These are phyloP conservation scores for Odocoileus virginianus DNA, from an alignment of 2,113 vertebrate species.

Conservation along the genomic window DNA sequence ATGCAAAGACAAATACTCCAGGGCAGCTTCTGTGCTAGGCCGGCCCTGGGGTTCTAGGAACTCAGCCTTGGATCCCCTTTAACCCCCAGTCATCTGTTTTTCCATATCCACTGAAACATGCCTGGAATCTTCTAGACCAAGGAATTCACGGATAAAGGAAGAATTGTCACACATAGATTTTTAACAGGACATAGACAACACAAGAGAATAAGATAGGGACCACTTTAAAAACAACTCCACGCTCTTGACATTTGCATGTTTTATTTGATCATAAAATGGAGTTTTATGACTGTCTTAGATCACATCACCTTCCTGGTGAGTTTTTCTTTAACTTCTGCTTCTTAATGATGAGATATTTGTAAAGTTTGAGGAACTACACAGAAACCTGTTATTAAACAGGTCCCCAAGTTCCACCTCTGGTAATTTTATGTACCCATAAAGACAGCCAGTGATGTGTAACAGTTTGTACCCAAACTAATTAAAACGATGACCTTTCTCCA, in stretches of 20 bases:
- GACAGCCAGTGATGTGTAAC: conserved; percentile 8
- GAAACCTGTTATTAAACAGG: neutral
- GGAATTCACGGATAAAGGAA: neutral
- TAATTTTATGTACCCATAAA: neutral
- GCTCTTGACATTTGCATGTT: neutral
- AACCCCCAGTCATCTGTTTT: neutral
- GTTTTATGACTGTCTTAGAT: neutral
- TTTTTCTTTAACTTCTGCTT: neutral
- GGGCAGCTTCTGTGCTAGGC: neutral
- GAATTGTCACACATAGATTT: neutral
- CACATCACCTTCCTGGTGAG: neutral
- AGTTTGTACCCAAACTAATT: conserved; percentile 16
- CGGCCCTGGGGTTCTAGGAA: neutral
- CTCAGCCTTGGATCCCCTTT: neutral
- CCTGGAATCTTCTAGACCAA: neutral
- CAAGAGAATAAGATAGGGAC: neutral
- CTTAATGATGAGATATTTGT: neutral
- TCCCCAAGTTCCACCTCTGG: neutral
- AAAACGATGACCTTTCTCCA: conserved; percentile 53
- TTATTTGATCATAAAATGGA: neutral
- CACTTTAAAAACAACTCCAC: neutral
- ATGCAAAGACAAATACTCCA: accelerated
- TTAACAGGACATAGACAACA: neutral
- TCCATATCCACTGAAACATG: neutral
- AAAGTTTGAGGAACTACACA: neutral